Evolutionary conservation across 2,113 vertebrate species (phyloP).

Genomic region (Natator depressus): DNA sequence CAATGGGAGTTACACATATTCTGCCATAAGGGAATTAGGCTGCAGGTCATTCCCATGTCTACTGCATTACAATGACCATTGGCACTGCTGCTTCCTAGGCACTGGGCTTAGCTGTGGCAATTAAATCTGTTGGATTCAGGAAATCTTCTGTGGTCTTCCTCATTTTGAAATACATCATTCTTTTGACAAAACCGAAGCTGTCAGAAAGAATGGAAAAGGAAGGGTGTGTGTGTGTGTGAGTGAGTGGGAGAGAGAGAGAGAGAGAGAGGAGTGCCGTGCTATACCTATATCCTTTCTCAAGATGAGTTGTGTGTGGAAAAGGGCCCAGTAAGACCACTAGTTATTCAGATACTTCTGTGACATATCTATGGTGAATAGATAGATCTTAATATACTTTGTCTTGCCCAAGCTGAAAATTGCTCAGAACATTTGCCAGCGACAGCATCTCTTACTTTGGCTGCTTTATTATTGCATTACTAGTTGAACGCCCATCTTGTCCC

Average conservation of each 20-base stretch:
- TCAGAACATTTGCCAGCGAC: not conserved
- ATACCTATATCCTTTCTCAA: not conserved
- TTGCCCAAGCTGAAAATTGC: not conserved
- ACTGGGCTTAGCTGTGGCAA: not conserved
- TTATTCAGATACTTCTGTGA: not conserved
- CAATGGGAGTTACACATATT: not conserved
- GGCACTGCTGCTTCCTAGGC: not conserved
- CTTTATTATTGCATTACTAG: not conserved
- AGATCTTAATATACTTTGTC: not conserved
- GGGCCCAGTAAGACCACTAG: not conserved
- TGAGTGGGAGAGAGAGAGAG: not conserved
- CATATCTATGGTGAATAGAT: not conserved
- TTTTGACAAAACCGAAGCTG: not conserved
- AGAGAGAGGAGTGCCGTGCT: not conserved
- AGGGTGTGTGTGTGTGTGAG: not conserved
- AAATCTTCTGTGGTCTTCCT: not conserved
- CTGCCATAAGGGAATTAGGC: not conserved
- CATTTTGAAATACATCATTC: not conserved
- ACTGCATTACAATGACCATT: not conserved
- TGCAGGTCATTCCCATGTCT: accelerated
- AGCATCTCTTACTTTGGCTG: not conserved
- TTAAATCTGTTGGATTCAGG: constrained; percentile 34
- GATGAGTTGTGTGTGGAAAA: not conserved
- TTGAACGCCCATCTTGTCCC: not conserved
- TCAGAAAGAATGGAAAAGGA: not conserved